Base-by-base conservation (phyloP, 2,113 vertebrate genomes). In the Callorhinus ursinus region DNA sequence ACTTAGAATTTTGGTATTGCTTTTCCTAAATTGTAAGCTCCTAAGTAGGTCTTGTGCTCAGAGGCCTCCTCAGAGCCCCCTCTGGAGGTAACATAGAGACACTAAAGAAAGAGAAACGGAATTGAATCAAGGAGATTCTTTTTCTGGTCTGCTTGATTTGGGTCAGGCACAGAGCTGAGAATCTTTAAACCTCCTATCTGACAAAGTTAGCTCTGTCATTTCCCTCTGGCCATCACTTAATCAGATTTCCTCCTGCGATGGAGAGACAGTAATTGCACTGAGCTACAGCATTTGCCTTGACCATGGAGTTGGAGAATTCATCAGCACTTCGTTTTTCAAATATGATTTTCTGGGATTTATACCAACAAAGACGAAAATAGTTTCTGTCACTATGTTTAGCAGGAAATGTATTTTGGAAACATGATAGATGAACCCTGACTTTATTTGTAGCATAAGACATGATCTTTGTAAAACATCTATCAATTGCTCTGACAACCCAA, bases 381-480 rank as follows among this genome's bases (percentile, higher is more conserved):
- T 59, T 96, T 95, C 91, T 71, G 86, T 93, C 87, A 61, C 31
- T 74, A 53, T 51, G 36, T n/a, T 97, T 77, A 74, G 36, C 10
- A 57, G 87, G 61, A 55, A 94, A 59, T 87, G 51, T 69, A n/a
- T 93, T 94, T 92, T 96, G 69, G 88, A 90, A 95, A 65, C 57
- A 77, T 61, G 42, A 69, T 67, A 90, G 39, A 93, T 13, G 57
- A 71, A 94, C 36, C 59, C 90, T 95, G 67, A 67, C 71, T 96
- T 86, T 95, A 87, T 71, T 94, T 93, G 61, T 95, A 55, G 77
- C 65, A 24, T 61, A 59, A 89, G 46, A 84, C 16, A 2, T 53
- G 74, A 87, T 96, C 57, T 89, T 93, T 71, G 76, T 76, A 88
- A 95, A 95, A 77, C 65, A 88, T 85, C 71, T 85, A 33, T 95